These are phyloP conservation scores for Notolabrus celidotus DNA, from an alignment of 2,797 vertebrate species.

Conservation along the genomic window DNA sequence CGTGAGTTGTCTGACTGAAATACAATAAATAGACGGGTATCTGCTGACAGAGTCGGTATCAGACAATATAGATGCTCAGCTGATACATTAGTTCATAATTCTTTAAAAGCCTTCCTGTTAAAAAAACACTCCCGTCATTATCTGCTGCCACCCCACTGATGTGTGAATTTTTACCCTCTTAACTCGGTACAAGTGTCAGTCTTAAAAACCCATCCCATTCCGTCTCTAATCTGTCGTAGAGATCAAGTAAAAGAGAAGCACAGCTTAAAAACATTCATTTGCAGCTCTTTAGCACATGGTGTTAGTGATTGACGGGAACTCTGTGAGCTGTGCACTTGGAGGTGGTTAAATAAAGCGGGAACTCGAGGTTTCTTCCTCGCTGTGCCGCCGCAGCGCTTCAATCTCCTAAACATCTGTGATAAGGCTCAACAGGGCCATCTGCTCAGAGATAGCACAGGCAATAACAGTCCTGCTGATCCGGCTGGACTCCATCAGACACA, in stretches of 20 bases:
- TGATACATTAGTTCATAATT: neutral
- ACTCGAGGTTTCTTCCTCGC: conserved; percentile 46
- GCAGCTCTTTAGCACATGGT: conserved; percentile 16
- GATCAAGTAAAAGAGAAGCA: conserved; percentile 6
- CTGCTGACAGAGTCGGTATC: no score
- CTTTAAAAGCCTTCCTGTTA: neutral
- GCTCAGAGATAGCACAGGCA: conserved; percentile 62
- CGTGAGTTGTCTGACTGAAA: no score
- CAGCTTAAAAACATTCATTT: conserved; percentile 26
- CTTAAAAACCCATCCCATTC: neutral
- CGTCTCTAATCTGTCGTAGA: neutral
- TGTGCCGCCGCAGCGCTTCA: conserved; percentile 62
- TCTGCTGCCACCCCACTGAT: neutral
- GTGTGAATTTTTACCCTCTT: neutral
- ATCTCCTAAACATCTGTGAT: conserved; percentile 75
- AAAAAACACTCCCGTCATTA: neutral
- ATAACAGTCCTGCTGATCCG: conserved; percentile 61
- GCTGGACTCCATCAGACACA: conserved; percentile 52
- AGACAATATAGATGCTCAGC: no score
- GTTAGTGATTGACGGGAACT: conserved; percentile 40
- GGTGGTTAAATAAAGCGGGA: conserved; percentile 55
- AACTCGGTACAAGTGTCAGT: neutral
- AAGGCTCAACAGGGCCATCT: conserved; percentile 71
- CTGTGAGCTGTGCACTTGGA: conserved; percentile 42
- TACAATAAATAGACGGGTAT: no score